Base-by-base conservation (phyloP, 2,888 invertebrate genomes). In the Polietes domitor region DNA sequence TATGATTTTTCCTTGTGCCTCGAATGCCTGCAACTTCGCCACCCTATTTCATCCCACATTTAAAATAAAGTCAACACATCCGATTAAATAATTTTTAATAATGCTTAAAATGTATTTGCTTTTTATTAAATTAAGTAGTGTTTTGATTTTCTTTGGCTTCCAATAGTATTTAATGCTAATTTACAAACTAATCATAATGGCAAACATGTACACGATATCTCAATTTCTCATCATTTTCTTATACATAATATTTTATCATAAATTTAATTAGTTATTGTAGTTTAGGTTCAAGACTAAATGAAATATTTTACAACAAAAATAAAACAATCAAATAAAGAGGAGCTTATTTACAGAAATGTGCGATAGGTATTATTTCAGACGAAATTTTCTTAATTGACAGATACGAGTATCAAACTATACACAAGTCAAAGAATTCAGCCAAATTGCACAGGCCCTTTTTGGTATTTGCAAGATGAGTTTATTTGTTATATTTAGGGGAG, bases 401-500 rank as follows among this genome's bases (percentile, higher is more conserved):
- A n/a, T n/a, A n/a, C n/a, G n/a, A n/a, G 17, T 50, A 19, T 65
- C n/a, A 37, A 37, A 68, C 61, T 37, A 43, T 78, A 50, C 61
- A 61, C 61, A 61, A 55, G 12, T 47, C 72, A 76, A 37, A 76
- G 26, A 61, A 47, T 47, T 15, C 47, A 47, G 15, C n/a, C n/a
- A 68, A 76, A 81, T 79, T 83, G 79, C 80, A 81, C 81, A 53
- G 78, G 55, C 78, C 81, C 77, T 73, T 73, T 21, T 19, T 10
- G 12, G 53, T 21, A 53, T n/a, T 2, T 28, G 61, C 9, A 9
- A 10, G 4, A n/a, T 28, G 15, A 89, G 87, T 88, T 87, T 88
- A 91, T 90, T 90, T 90, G 89, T n/a, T n/a, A n/a, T n/a, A 91
- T 24, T 26, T 58, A 47, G 15, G 65, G 47, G 61, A 63, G 32